Evolutionary conservation across 2,797 vertebrate species (phyloP), one percentile per base, ranked within the genome.

Genomic region (Amazonetta brasiliensis): DNA sequence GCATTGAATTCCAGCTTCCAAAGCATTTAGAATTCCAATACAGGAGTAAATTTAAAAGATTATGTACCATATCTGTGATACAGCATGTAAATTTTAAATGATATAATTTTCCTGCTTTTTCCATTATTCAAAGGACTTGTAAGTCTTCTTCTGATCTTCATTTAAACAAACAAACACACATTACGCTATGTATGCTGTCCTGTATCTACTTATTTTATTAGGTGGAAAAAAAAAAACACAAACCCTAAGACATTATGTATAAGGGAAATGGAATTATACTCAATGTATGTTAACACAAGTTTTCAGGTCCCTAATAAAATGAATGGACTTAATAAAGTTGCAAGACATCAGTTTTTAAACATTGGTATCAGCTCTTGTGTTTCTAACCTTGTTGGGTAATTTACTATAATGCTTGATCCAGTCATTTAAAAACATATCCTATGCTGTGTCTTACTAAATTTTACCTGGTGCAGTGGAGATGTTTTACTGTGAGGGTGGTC

Each of bases 91-190:
- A 63, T 86, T 85, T 73, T 77, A 33, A 44, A 31, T 58, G 41
- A 17, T 28, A 82, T 76, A 39, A 60, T 28, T 89, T 66, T 89
- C 6, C 52, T 72, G n/a, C 63, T 96, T 96, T 97, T 84, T 89
- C 62, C 56, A 66, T 72, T 83, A 28, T 90, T 68, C 56, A 82
- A 78, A 69, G 8, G 69, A 79, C 92, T 92, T 87, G 46, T 64
- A 83, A 95, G 76, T 90, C 28, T 46, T 91, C 67, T 66, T 37
- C 6, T 37, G 56, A 52, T 56, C 22, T 79, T 75, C 28, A 48
- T 52, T 41, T 67, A 78, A 67, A 44, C 9, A 44, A 63, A 62
- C 25, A 28, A 26, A 26, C 8, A 52, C 9, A 56, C 46, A 30
- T 12, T 84, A 35, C 3, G 1, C 30, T 56, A 12, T 54, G 20